Percentiles rank a stretch among this genome's conserved stretches.
Evolutionary conservation across 2,888 invertebrate genomes (phyloP).

Genomic region (Metellina segmentata): DNA sequence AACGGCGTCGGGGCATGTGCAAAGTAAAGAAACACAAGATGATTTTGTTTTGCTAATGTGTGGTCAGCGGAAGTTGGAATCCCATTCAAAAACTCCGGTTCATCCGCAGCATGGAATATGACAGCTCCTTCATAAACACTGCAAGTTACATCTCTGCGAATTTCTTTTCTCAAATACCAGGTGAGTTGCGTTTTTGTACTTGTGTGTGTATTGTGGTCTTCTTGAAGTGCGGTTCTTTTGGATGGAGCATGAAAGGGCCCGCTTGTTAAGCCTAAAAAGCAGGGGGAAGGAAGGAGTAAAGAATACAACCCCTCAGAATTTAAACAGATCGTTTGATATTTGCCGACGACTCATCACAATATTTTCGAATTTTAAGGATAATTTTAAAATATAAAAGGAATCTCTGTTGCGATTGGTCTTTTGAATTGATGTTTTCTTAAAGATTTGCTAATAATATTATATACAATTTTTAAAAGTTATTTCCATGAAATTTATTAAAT

Average conservation of each 20-base stretch:
- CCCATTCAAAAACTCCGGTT: constrained; percentile 2
- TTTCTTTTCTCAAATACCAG: background rate
- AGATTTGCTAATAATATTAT: no score
- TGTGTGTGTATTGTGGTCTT: constrained; percentile 13
- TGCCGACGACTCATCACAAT: background rate
- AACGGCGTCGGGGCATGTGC: constrained; percentile 73
- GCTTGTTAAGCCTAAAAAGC: constrained; percentile 64
- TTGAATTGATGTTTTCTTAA: no score
- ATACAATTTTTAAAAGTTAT: no score
- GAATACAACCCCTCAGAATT: constrained; percentile 20
- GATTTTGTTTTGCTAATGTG: constrained; percentile 64
- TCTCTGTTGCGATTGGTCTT: no score
- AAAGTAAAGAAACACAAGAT: constrained; percentile 60
- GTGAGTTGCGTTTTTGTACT: constrained; percentile 35
- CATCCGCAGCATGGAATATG: constrained; percentile 58
- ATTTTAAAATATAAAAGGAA: no score
- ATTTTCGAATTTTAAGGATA: no score
- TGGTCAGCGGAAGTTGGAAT: constrained; percentile 39
- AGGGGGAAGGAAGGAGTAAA: constrained; percentile 13
- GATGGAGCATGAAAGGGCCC: constrained; percentile 38
- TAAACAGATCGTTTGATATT: background rate
- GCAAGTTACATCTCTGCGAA: background rate
- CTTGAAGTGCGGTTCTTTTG: constrained; percentile 53
- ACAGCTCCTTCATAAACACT: constrained; percentile 17
- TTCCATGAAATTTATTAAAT: no score